These are phyloP conservation scores for Aphaenogaster ashmeadi DNA, from an alignment of 1,140 invertebrate genomes.

Conservation along the genomic window DNA sequence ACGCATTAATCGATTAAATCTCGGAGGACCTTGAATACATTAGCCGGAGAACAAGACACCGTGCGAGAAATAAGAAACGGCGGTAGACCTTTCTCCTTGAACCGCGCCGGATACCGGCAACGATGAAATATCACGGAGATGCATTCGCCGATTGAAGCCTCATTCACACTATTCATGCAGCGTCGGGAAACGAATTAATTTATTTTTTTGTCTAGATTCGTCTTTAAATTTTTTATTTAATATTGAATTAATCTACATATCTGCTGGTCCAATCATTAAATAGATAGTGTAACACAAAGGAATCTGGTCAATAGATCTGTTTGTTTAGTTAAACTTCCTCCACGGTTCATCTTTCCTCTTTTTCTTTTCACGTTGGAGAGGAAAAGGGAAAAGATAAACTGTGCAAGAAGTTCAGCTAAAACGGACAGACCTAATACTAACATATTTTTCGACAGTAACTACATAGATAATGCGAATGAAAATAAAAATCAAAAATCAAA, in stretches of 20 bases:
- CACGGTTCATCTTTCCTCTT: too few species aligned
- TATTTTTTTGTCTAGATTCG: neutral
- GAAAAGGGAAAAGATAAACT: too few species aligned
- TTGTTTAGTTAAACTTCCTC: too few species aligned
- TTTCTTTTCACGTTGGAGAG: too few species aligned
- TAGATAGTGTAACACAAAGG: neutral
- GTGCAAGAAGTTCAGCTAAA: too few species aligned
- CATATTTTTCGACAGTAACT: neutral
- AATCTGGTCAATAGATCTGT: neutral
- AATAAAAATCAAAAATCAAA: neutral
- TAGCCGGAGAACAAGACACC: slow-evolving; percentile 42
- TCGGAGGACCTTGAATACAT: slow-evolving; percentile 58
- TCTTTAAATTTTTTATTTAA: slow-evolving; percentile 12
- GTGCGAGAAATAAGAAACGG: slow-evolving; percentile 19
- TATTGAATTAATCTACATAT: neutral
- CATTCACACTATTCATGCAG: neutral
- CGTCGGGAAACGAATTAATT: neutral
- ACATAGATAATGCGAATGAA: neutral
- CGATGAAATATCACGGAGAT: slow-evolving; percentile 22
- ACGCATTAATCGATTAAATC: slow-evolving; percentile 61
- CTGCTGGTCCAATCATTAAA: neutral
- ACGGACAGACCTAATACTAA: neutral
- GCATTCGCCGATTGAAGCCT: slow-evolving; percentile 15
- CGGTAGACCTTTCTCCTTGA: slow-evolving; percentile 54
- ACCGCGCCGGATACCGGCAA: slow-evolving; percentile 35